A percentile compares a stretch with the other conserved stretches of the same genome.
These are phyloP conservation scores for Ahaetulla prasina DNA, from an alignment of 2,113 vertebrate genomes.

Conservation along the genomic window DNA sequence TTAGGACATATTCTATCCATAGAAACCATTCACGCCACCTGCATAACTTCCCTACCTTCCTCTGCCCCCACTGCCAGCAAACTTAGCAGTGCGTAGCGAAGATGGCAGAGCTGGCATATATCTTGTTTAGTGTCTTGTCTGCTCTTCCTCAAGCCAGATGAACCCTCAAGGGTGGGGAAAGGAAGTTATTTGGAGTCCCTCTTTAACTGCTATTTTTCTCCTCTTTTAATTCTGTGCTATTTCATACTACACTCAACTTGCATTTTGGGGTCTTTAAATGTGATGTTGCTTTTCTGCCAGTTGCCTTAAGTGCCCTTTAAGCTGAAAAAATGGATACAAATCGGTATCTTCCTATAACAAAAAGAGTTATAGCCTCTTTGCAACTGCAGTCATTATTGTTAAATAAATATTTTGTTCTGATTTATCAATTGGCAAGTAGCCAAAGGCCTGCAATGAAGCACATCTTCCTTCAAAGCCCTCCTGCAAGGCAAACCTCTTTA, in stretches of 20 bases:
- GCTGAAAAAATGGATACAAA: not conserved
- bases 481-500: too few species aligned
- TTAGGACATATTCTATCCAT: too few species aligned
- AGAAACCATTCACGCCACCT: too few species aligned
- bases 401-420: not conserved
- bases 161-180: not conserved
- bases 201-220: not conserved
- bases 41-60: too few species aligned
- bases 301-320: not conserved
- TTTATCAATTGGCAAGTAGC: not conserved
- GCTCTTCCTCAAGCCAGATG: not conserved
- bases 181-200: not conserved
- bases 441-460: not conserved
- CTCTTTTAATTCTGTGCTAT: not conserved
- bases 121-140: not conserved
- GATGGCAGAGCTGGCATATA: too few species aligned
- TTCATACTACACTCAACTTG: too few species aligned
- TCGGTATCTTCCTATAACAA: not conserved
- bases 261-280: too few species aligned
- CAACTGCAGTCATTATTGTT: not conserved
- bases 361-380: not conserved
- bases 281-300: not conserved
- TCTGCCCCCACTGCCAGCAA: not conserved
- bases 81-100: too few species aligned
- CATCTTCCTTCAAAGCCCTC: not conserved